A percentile compares a stretch with the other conserved stretches of the same genome.
Conservation (phyloP, 2,888 invertebrate genomes). For the Mesopsocus fuscifrons region DNA sequence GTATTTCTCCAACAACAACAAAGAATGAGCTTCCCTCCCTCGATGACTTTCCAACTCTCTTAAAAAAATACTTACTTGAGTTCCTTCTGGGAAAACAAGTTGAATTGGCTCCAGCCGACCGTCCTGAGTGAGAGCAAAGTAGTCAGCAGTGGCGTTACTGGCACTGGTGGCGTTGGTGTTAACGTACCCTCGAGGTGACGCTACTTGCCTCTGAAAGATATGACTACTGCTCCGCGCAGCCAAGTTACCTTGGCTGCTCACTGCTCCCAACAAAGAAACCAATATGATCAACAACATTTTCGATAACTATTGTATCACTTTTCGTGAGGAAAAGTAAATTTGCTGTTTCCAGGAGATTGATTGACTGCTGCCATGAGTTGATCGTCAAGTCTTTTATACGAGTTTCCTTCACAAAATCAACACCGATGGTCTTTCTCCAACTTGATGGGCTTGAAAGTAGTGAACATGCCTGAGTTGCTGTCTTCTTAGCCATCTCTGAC, state of each 20-base stretch:
- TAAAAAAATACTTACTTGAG: not conserved
- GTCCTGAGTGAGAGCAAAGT: not conserved
- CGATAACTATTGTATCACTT: not conserved
- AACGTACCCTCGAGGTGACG: not conserved
- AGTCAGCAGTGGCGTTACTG: constrained; percentile 1
- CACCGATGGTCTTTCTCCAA: not conserved
- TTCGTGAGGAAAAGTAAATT: constrained; percentile 6
- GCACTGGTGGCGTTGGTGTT: not conserved
- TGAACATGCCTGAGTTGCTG: not conserved
- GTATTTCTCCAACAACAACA: no score
- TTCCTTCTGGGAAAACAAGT: constrained; percentile 3
- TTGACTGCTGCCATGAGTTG: constrained; percentile 10
- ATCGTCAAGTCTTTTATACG: constrained; percentile 10
- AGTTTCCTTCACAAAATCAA: constrained; percentile 9
- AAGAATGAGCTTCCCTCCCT: no score
- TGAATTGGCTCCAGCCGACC: not conserved
- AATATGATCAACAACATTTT: constrained; percentile 4
- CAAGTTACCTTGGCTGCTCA: not conserved
- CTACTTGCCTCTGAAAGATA: not conserved
- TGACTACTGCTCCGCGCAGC: not conserved
- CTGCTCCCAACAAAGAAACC: constrained; percentile 1
- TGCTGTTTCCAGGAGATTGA: constrained; percentile 5
- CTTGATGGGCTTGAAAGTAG: not conserved
- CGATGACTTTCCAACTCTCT: no score
- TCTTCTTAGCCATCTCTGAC: not conserved